Evolutionary conservation across 2,797 vertebrate species (phyloP), one percentile per base, ranked within the genome.

Genomic region (Halcyon badia): DNA sequence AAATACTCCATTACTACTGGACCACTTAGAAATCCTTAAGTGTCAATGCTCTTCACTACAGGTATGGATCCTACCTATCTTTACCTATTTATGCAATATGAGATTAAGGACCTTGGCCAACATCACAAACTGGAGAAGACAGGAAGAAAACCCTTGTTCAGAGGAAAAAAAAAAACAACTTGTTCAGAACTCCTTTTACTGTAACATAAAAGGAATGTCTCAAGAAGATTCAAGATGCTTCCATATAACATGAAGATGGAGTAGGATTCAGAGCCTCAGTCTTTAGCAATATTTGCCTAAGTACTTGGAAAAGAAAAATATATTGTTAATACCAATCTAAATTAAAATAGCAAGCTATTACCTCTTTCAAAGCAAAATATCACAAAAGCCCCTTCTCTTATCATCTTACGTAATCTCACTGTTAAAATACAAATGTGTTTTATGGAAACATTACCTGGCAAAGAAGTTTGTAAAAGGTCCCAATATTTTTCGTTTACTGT

Each of bases 381-480:
- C 49, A 82, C 26, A 48, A 7, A 78, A 51, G 11, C 30, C 8
- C 8, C 46, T 54, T 48, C 35, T 48, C 20, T 41, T 26, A 37
- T 14, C 10, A 61, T 28, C 44, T 78, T 68, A 52, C 9, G 31
- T 16, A 69, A 72, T 24, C 30, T 37, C 41, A 39, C 16, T 24
- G 19, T 64, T 76, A 41, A 86, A 72, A 87, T 25, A 81, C 7
- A 33, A 52, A 65, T 14, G 5, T 6, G 22, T 52, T 87, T 83
- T 30, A 87, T 1, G 3, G 62, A 77, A 86, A 69, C 9, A 20
- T 96, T 98, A 99, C 99, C 98, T 99, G 97, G 98, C 97, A 62
- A 99, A 99, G 97, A 99, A 99, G 96, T 95, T 98, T 4, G 98
- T 96, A 15, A 99, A 96, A 10, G 99, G 98, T 58, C 98, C 99